Base-by-base conservation (phyloP, 1,140 invertebrate species). In the Ladona fulva region DNA sequence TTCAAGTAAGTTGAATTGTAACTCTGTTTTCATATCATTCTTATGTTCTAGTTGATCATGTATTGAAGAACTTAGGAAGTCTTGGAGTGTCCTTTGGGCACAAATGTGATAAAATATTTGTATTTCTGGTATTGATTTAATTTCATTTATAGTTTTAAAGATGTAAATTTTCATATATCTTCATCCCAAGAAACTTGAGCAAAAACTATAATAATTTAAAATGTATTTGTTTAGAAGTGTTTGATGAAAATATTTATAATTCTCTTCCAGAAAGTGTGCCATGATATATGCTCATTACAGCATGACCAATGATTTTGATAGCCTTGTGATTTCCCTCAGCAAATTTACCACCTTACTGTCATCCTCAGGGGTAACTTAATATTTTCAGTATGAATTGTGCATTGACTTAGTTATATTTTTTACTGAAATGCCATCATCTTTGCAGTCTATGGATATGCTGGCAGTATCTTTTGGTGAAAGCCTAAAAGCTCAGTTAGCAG, bases 291-390 rank as follows among this genome's bases (percentile, higher is more conserved):
- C 95, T 37, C 90, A 96, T 83, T 97, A 96, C 85, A 90, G 90
- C 37, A 93, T 97, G 88, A 92, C 90, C 81, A 92, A 93, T 80
- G 95, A 97, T 74, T 91, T 99, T 81, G 98, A 99, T 86, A 97
- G 97, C 79, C 86, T 99, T 6, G 90, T 99, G 73, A 92, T 97
- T 16, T 95, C 95, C 24, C 86, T 99, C 0, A 97, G 95, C 86
- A 99, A 99, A 85, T 99, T 98, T 81, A 95, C 94, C 0, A 90
- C 91, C 0, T 85, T 96, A 25, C 85, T 87, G 24, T 86, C 84
- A 80, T 82, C 83, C 25, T 84, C 82, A 24, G 86, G 78, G 80
- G 77, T 78, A 77, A 42, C n/a, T n/a, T n/a, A 0, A 25, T 19
- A 74, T 74, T 78, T 78, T 22, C 24, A 73, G 59, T 44, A 66